These are phyloP conservation scores for Myotis yumanensis DNA, from an alignment of 2,113 vertebrate species.

Conservation along the genomic window DNA sequence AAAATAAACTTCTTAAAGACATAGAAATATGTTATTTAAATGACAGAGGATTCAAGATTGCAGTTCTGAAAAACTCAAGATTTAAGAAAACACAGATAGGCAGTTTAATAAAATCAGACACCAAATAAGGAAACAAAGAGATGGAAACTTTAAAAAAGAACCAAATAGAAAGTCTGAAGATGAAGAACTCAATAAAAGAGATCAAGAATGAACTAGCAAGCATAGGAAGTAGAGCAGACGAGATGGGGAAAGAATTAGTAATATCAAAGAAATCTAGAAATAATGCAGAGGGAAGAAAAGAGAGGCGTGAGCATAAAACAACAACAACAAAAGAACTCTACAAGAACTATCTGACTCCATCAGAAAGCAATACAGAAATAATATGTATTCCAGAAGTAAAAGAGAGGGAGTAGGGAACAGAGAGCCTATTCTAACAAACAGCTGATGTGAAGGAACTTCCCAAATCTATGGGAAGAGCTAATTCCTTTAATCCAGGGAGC, in stretches of 20 bases:
- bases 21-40: background rate
- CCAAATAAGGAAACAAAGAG: background rate
- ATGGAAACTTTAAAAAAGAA: background rate
- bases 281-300: background rate
- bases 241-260: background rate
- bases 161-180: background rate
- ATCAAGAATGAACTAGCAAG: background rate
- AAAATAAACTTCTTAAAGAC: background rate
- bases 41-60: background rate
- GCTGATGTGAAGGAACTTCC: background rate
- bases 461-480: background rate
- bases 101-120: background rate
- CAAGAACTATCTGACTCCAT: background rate
- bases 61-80: background rate
- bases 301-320: background rate
- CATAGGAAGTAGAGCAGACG: background rate
- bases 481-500: background rate
- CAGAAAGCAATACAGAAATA: background rate
- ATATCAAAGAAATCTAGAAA: background rate
- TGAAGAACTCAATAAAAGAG: background rate
- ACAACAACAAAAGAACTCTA: background rate
- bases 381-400: background rate
- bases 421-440: background rate
- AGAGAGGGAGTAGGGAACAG: background rate
- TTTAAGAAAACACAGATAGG: background rate